A percentile compares a stretch with the other conserved stretches of the same genome.
These are phyloP conservation scores for Fukomys damarensis DNA, from an alignment of 2,113 vertebrate genomes.

Conservation along the genomic window DNA sequence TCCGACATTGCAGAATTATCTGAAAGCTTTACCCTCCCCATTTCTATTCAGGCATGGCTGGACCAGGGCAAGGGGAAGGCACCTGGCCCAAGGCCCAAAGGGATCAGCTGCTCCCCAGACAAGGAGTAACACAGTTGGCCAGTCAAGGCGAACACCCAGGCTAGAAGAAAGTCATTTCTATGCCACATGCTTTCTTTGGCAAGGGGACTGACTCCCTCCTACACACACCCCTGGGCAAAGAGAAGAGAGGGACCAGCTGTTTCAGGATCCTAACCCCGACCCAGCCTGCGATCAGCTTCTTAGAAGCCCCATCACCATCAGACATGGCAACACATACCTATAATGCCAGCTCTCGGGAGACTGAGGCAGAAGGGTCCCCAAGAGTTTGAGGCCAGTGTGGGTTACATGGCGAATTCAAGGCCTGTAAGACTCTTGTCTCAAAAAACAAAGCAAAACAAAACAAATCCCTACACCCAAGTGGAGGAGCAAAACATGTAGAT, in stretches of 20 bases:
- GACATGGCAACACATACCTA: neutral
- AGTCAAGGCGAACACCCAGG: neutral
- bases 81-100: neutral
- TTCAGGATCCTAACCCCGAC: neutral
- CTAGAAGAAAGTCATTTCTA: constrained; percentile 31
- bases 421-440: neutral
- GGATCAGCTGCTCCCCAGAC: neutral
- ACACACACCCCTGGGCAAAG: neutral
- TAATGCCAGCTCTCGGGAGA: neutral
- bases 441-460: neutral
- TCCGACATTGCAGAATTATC: neutral
- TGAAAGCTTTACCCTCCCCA: neutral
- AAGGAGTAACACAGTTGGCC: neutral
- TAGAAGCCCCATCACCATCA: neutral
- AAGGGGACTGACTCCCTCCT: neutral
- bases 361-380: neutral
- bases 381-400: neutral
- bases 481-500: too few species aligned
- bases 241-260: neutral
- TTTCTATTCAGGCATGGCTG: neutral
- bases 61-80: neutral
- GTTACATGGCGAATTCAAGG: neutral
- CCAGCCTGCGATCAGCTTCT: neutral
- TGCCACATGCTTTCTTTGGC: neutral
- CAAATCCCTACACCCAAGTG: neutral